Evolutionary conservation across 2,797 vertebrate genomes (phyloP), one percentile per base, ranked within the genome.

Genomic region (Simalia tracyae): DNA sequence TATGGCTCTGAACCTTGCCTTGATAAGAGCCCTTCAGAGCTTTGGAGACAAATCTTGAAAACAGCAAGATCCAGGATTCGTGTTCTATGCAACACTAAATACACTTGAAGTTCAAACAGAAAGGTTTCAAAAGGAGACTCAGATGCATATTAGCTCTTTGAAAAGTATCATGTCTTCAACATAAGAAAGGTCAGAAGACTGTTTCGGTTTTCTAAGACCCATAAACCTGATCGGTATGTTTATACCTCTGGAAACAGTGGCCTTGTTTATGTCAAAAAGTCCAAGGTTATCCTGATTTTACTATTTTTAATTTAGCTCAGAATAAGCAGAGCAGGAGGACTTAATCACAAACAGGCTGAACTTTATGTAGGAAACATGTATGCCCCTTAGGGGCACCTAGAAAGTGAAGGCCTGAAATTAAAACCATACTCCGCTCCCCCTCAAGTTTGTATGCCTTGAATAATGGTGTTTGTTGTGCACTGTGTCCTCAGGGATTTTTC

Each of bases 291-390:
- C 93, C 95, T 97, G 96, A 97, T 96, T 97, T 96, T 95, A 90
- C 97, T 97, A 97, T 98, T 98, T 98, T 97, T 97, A 97, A 97
- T 97, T 97, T 97, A 24, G 95, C 97, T 87, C 92, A 97, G 97
- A 97, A 97, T 97, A 98, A 97, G 97, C 96, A 96, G 96, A 98
- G 96, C 96, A 94, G 95, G 96, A 92, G 96, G 76, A 90, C 94
- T 97, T 98, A 97, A 98, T 97, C 97, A 95, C 97, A 97, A 97
- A 97, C 97, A 98, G 97, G 97, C 95, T 95, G 94, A 96, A 97
- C 97, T 97, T 97, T 97, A 97, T 96, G 96, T 97, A 97, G 97
- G 96, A 98, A 97, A 97, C 96, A 96, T 93, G 94, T 94, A 94
- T 26, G 15, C 95, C 97, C 96, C 97, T 96, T 0, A 56, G 95